phyloP scores from a whole-genome alignment of 2,888 invertebrate species.

The Corythucha ciliata region DNA sequence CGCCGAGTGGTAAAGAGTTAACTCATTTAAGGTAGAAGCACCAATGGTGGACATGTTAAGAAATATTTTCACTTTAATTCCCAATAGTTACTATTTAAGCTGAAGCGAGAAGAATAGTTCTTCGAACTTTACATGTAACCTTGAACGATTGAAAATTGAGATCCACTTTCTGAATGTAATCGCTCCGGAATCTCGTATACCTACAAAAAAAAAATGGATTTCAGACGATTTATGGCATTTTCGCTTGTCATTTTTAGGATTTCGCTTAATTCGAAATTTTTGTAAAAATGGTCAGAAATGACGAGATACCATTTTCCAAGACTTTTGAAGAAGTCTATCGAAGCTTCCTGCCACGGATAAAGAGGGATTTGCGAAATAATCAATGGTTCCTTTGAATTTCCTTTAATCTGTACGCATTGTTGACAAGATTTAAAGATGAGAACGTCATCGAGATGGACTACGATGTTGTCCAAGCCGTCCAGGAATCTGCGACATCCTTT shows the following conservation, averaged over 20 bases:
- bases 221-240: slow-evolving; percentile 7
- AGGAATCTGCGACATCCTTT: no score
- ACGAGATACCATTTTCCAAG: slow-evolving; percentile 14
- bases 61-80: no score
- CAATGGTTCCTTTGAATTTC: slow-evolving; percentile 16
- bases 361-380: slow-evolving; percentile 10
- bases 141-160: no score
- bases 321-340: slow-evolving; percentile 14
- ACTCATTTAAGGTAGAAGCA: no score
- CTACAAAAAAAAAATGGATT: no score
- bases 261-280: slow-evolving; percentile 15
- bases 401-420: slow-evolving; percentile 11
- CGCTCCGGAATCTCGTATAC: slow-evolving; percentile 7
- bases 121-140: no score
- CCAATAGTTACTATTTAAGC: no score
- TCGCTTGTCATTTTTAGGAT: slow-evolving; percentile 3
- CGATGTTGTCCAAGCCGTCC: slow-evolving; percentile 16
- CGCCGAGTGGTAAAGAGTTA: no score
- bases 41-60: no score
- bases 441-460: slow-evolving; percentile 26
- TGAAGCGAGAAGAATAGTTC: no score
- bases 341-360: slow-evolving; percentile 18
- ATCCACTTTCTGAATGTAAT: slow-evolving; percentile 4
- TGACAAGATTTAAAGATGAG: slow-evolving; percentile 19
- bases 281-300: slow-evolving; percentile 15